These are phyloP conservation scores for Chloropsis cyanopogon DNA, from an alignment of 2,113 vertebrate genomes.

Conservation along the genomic window DNA sequence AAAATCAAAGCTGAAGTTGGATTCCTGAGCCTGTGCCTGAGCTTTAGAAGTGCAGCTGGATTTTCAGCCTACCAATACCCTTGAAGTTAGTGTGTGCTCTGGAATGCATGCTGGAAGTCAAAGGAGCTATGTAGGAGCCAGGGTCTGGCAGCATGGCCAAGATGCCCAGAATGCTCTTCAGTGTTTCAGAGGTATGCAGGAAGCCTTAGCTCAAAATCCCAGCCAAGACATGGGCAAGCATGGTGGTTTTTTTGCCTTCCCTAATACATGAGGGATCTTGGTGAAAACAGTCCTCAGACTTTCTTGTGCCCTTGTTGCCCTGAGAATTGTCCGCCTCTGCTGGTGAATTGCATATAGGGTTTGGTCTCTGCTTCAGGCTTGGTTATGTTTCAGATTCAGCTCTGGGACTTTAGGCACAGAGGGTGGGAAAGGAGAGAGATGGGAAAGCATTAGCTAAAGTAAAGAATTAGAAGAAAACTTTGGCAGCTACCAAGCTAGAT, in stretches of 20 bases:
- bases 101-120: slow-evolving; percentile 19
- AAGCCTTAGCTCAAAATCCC: not conserved
- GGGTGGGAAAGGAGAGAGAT: not conserved
- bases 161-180: slow-evolving; percentile 23
- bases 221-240: not conserved
- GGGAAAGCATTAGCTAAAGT: not conserved
- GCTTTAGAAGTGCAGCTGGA: slow-evolving; percentile 34
- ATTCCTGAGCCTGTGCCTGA: not conserved
- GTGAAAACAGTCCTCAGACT: not conserved
- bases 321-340: not conserved
- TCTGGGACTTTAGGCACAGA: not conserved
- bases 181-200: slow-evolving; percentile 12
- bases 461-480: not conserved
- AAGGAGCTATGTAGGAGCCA: slow-evolving; percentile 1
- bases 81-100: not conserved
- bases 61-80: slow-evolving; percentile 14
- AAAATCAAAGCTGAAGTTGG: slow-evolving; percentile 31
- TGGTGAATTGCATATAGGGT: not conserved
- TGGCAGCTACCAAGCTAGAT: not conserved
- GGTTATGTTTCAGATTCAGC: not conserved
- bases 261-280: not conserved
- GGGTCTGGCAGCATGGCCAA: not conserved
- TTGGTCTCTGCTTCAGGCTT: not conserved
- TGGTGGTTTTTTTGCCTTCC: not conserved
- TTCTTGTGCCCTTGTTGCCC: not conserved